Conservation (phyloP, 64 coral and sea anemone species). For the Platygyra sinensis region DNA sequence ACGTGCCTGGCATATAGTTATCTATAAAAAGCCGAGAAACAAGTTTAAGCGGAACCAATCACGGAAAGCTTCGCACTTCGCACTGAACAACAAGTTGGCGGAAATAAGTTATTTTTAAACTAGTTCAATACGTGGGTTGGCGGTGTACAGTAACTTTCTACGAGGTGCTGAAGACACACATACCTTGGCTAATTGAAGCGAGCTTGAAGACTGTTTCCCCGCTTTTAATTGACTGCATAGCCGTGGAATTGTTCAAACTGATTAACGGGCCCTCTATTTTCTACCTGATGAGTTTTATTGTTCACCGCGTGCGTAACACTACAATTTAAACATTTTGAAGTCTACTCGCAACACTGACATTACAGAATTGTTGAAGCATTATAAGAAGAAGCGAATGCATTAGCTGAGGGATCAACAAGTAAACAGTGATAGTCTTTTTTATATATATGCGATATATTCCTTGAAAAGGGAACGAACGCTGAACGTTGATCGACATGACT, state of each 20-base stretch:
- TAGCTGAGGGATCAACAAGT: background rate
- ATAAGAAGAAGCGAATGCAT: background rate
- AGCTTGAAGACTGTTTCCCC: background rate
- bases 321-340: background rate
- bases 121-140: constrained; percentile 29
- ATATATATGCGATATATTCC: background rate
- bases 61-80: background rate
- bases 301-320: background rate
- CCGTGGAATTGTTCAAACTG: constrained; percentile 3
- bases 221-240: constrained; percentile 15
- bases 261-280: background rate
- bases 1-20: constrained; percentile 36
- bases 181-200: background rate
- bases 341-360: background rate
- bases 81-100: constrained; percentile 33
- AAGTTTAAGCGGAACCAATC: constrained; percentile 28
- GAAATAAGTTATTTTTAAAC: constrained; percentile 35
- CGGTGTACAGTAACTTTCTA: constrained; percentile 4
- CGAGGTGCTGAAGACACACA: constrained; percentile 18
- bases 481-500: background rate
- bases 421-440: background rate
- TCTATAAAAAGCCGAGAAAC: background rate
- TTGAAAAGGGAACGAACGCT: background rate
- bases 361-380: background rate
- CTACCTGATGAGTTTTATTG: background rate